Base-by-base conservation (phyloP, 2,797 vertebrate genomes). In the Acanthis flammea region DNA sequence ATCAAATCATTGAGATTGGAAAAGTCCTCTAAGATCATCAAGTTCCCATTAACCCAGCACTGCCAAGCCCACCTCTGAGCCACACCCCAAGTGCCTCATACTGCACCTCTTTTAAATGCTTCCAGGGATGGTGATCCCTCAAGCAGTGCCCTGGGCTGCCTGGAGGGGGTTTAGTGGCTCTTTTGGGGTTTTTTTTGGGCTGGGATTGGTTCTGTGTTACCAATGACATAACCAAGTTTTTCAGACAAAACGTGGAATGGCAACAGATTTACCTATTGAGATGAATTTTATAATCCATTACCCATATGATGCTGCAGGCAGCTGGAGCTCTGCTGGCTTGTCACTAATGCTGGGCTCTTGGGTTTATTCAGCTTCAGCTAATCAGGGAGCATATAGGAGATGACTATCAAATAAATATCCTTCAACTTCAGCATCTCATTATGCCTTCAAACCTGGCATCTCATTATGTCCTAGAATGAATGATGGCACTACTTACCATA, bases 371-470 rank as follows among this genome's bases (percentile, higher is more conserved):
- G 70, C 47, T 73, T 77, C 74, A 95, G 73, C 78, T 85, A 89
- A 87, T 63, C 50, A 3, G 45, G 35, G 61, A 86, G n/a, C 63
- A n/a, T 51, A 70, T 8, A 89, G 53, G 27, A 93, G 19, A 74
- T 85, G 81, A 85, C 75, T 79, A 81, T 66, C 53, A 77, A 90
- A 96, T 81, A 96, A 94, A 94, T 90, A 90, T 80, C 87, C 83
- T 54, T 90, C 54, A 71, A 45, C 68, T 37, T 54, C 14, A 37
- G 50, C 65, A 66, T 86, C 70, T 94, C 68, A 65, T 86, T 76
- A 62, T 72, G n/a, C 39, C 48, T 94, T 82, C 57, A 74, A 74
- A 72, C 33, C 19, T 19, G 35, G 45, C 65, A 74, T 76, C 63
- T 95, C 58, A 58, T 85, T 72, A 66, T 70, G 33, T 30, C 58